Base-by-base conservation (phyloP, 2,113 vertebrate genomes). In the Neotragus moschatus region DNA sequence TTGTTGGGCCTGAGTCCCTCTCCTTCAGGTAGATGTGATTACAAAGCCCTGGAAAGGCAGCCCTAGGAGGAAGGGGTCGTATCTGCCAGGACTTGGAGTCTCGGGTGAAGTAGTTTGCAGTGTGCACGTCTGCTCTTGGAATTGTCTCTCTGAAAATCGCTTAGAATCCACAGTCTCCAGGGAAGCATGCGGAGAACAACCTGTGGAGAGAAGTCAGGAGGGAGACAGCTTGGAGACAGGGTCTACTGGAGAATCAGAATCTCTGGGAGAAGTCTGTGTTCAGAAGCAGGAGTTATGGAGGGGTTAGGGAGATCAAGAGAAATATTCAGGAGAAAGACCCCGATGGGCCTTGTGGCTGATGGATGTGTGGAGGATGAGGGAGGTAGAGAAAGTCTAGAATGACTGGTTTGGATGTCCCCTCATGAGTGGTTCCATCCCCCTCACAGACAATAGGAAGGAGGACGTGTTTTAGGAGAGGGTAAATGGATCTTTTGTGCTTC, bases 41-140 rank as follows among this genome's bases (percentile, higher is more conserved):
- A 9, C 19, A 53, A 36, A 47, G 23, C 15, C 60, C 82, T 26
- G 7, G 17, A 61, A 55, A 49, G 36, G 55, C 30, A 61, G 30
- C 28, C 9, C 75, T 2, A 0, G 45, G 60, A 45, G 17, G 23
- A 61, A 39, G 25, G 61, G 17, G 30, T 13, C 19, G 0, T 8
- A 16, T 63, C 7, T 45, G 47, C 53, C 53, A 47, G 61, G 47
- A 53, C 19, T 53, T 43, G 33, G 43, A 36, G 51, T 28, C 58
- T 55, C 11, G 61, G 39, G 14, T 49, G 56, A 51, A 9, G 12
- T 33, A 51, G 45, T 36, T 33, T 14, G 36, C 61, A 36, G n/a
- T 53, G 3, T 51, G 43, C 7, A 7, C 23, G 21, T 73, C n/a
- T 81, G 47, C 51, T 73, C 39, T 73, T 56, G 39, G 6, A 47